A percentile compares a stretch with the other conserved stretches of the same genome.
These are phyloP conservation scores for Botia almorhae DNA, from an alignment of 2,797 vertebrate genomes.

Conservation along the genomic window DNA sequence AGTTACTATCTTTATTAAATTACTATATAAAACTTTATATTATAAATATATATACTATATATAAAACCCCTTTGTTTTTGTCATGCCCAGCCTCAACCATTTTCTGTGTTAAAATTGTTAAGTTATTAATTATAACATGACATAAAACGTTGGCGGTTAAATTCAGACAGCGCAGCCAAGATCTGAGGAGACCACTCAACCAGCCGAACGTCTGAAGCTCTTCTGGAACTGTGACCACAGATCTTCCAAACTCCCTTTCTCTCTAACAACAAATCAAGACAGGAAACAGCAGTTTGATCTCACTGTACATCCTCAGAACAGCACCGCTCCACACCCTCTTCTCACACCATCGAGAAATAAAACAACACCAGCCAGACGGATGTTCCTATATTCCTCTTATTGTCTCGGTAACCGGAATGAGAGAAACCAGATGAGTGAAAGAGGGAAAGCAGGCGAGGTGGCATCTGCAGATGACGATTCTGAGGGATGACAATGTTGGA, in stretches of 20 bases:
- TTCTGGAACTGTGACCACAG: not conserved
- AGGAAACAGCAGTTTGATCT: conserved; percentile 26
- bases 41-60: too few species aligned
- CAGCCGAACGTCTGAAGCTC: not conserved
- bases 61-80: too few species aligned
- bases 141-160: too few species aligned
- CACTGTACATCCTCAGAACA: conserved; percentile 9
- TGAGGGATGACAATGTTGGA: conserved; percentile 40
- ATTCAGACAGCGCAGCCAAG: not conserved
- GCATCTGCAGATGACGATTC: conserved; percentile 55
- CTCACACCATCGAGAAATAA: conserved; percentile 58
- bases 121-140: too few species aligned
- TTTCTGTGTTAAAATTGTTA: too few species aligned
- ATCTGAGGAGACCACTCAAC: not conserved
- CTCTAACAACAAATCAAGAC: conserved; percentile 14
- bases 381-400: conserved; percentile 64
- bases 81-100: too few species aligned
- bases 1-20: not conserved
- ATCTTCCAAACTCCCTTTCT: not conserved
- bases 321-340: conserved; percentile 30
- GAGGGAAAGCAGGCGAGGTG: conserved; percentile 23
- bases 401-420: conserved; percentile 57
- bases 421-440: conserved; percentile 51
- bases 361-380: conserved; percentile 44
- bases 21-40: too few species aligned